A percentile compares a stretch with the other conserved stretches of the same genome.
phyloP scores from a whole-genome alignment of 2,113 vertebrate genomes.

The Catagonus wagneri region DNA sequence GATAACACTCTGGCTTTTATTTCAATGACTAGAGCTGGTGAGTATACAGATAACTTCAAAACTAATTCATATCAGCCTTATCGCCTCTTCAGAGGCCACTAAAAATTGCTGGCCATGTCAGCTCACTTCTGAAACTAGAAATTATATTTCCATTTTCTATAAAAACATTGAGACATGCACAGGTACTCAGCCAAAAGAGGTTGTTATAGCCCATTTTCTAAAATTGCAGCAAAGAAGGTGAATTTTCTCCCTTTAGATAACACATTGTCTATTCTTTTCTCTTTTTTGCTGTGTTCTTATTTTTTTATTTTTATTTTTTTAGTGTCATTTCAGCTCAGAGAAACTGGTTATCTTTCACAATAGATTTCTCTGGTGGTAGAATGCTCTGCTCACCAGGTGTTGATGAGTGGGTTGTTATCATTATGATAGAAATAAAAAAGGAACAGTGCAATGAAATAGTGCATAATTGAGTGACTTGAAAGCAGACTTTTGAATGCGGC shows the following conservation, averaged over 20 bases:
- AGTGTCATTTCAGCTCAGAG: constrained; percentile 59
- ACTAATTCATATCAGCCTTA: constrained; percentile 29
- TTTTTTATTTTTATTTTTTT: neutral
- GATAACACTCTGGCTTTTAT: constrained; percentile 37
- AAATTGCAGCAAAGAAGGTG: constrained; percentile 63
- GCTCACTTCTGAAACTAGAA: constrained; percentile 54
- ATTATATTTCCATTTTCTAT: constrained; percentile 71
- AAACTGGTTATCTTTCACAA: constrained; percentile 63
- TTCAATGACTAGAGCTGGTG: neutral
- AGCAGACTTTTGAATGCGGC: neutral
- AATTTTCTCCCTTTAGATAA: neutral
- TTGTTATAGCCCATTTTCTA: constrained; percentile 74
- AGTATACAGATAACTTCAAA: constrained; percentile 20
- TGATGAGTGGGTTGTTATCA: constrained; percentile 60
- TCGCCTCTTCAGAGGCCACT: constrained; percentile 46
- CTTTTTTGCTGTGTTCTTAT: neutral
- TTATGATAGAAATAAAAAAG: constrained; percentile 57
- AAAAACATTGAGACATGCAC: constrained; percentile 76
- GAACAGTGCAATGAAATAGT: neutral
- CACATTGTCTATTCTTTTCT: neutral
- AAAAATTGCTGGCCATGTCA: constrained; percentile 59
- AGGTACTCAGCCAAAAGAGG: constrained; percentile 47
- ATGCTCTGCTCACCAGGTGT: constrained; percentile 14
- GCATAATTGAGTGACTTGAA: constrained; percentile 10
- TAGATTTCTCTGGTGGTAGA: constrained; percentile 56